Evolutionary conservation across 53 echinoderm and acorn worm species (phyloP).

Genomic region (Apostichopus leukothele): DNA sequence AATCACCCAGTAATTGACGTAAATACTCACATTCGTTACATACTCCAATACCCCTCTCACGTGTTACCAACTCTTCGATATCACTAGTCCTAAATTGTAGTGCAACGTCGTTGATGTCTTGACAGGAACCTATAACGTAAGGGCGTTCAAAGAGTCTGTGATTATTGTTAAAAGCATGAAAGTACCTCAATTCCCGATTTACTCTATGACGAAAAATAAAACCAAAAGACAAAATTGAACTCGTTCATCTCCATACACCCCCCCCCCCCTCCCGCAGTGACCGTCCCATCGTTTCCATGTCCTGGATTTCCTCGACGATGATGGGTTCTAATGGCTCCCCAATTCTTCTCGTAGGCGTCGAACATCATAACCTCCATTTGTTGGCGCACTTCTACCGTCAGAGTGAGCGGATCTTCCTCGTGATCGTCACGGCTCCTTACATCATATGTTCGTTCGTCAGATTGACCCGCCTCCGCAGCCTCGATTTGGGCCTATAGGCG

Average conservation of each 20-base stretch:
- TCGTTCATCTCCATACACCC: not conserved
- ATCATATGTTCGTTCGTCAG: not conserved
- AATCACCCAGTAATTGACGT: slow-evolving; percentile 18
- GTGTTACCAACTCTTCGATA: not conserved
- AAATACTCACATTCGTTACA: slow-evolving; percentile 21
- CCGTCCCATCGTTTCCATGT: not conserved
- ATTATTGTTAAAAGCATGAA: slow-evolving; percentile 16
- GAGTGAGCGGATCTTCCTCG: not conserved
- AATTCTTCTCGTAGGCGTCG: slow-evolving; percentile 7
- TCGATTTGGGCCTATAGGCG: not conserved
- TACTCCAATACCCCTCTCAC: not conserved
- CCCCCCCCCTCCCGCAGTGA: not conserved
- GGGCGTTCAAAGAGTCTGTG: slow-evolving; percentile 20
- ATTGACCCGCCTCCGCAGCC: not conserved
- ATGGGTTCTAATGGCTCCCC: slow-evolving; percentile 21
- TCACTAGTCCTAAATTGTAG: not conserved
- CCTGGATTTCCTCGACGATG: not conserved
- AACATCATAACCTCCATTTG: not conserved
- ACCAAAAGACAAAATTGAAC: slow-evolving; percentile 15
- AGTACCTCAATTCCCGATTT: slow-evolving; percentile 17
- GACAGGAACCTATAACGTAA: not conserved
- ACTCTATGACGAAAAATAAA: not conserved
- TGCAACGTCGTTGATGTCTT: not conserved
- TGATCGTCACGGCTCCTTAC: not conserved
- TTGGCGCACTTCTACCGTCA: not conserved